Conservation (phyloP, 2,113 vertebrate genomes). For the Percopsis transmontana region DNA sequence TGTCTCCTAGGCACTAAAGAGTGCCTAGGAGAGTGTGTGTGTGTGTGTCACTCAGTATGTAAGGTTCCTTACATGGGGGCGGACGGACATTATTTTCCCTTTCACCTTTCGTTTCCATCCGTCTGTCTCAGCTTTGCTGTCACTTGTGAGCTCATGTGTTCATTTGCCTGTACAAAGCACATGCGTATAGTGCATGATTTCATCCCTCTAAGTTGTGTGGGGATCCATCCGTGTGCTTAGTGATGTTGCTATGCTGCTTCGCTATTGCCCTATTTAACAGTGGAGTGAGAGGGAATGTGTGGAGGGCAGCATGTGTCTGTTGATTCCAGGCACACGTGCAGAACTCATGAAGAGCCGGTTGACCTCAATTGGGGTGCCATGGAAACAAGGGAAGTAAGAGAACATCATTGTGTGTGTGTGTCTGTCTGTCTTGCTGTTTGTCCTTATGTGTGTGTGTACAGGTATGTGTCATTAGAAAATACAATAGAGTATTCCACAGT, state of each 20-base stretch:
- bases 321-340: constrained; percentile 60
- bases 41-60: neutral
- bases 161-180: neutral
- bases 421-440: neutral
- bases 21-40: no score
- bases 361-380: constrained; percentile 70
- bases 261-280: constrained; percentile 53
- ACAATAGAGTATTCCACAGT: no score
- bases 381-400: constrained; percentile 53
- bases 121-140: no score
- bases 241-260: constrained; percentile 17
- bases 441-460: neutral
- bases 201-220: no score
- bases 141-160: neutral
- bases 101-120: no score
- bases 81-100: neutral
- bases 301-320: constrained; percentile 60
- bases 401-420: constrained; percentile 7
- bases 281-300: constrained; percentile 20
- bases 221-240: no score
- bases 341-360: constrained; percentile 53
- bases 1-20: no score
- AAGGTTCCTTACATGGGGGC: neutral
- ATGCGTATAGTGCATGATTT: neutral
- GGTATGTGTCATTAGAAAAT: neutral